Base-by-base conservation (phyloP, 2,888 invertebrate species). In the Caenorhabditis sp. region DNA sequence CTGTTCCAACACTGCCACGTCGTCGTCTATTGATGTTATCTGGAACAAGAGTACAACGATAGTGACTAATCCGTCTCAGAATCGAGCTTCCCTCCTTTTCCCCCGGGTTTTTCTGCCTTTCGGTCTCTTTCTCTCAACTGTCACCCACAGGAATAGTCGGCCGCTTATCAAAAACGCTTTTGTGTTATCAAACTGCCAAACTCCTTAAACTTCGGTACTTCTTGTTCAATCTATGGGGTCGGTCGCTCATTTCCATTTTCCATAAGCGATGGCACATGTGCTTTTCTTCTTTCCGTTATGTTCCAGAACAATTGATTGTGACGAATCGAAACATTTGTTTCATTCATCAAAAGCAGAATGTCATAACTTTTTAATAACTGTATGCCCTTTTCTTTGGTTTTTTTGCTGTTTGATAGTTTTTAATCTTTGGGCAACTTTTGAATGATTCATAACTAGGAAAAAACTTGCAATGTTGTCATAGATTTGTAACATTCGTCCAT, bases 111-210 rank as follows among this genome's bases (percentile, higher is more conserved):
- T 18, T 11, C 40, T 44, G 40, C 18, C 40, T 37, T 44, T 18
- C 32, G 22, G 26, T 24, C 37, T 50, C 40, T 28, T 28, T 50
- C 40, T 53, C 51, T 15, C 53, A 20, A 61, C 53, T 9, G 61
- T 37, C 64, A 44, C 61, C 53, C 20, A 20, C n/a, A 74, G 40
- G 55, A 68, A 47, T 32, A 40, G 56, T 35, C 55, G 13, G n/a
- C 6, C 56, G 9, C 55, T 74, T 74, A 74, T 74, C 72, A 58
- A 50, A 28, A 37, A 44, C 55, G n/a, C 18, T 18, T 22, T 26
- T 55, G 6, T 13, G 40, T 74, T 74, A 74, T 74, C 72, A 74
- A 67, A 11, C 24, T 50, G 18, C 28, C n/a, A 58, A 40, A 26
- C 35, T 58, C 51, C 44, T 51, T 11, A 20, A 18, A 58, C 65